Evolutionary conservation across 2,797 vertebrate species (phyloP), one percentile per base, ranked within the genome.

Genomic region (Malurus leucopterus): DNA sequence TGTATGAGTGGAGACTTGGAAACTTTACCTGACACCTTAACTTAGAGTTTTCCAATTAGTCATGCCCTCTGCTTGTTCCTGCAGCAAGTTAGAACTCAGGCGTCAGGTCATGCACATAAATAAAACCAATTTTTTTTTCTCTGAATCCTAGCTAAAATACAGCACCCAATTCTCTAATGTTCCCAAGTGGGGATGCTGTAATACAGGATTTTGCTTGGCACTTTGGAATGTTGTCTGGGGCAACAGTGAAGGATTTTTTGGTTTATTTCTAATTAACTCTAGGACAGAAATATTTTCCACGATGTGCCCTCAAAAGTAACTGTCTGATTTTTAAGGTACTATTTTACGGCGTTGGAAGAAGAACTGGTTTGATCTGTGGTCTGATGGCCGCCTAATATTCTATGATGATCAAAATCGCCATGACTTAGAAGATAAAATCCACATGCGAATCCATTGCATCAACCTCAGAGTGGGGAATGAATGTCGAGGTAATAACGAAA

Each of bases 341-440:
- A 99, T 99, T 94, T 94, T 99, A 94, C 98, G 98, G 27, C 97
- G 99, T 4, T 99, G 99, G 99, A 99, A 99, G 95, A 99, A 96
- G 95, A 99, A 99, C 95, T 99, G 99, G 99, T 99, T 99, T 96
- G 99, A 99, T 92, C 91, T 99, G 63, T 99, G 98, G 98, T 98
- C 98, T 43, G 98, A 99, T 36, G 98, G 99, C 29, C 98, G 98
- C 30, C 96, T 99, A 26, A 97, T 99, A 81, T 99, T 99, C 96
- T 99, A 99, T 14, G 98, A 98, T 47, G 98, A 99, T 79, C 98
- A 98, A 79, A 97, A 97, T 20, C 97, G 98, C 17, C 97, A 95
- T 22, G 98, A 98, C 89, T 90, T 99, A 91, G 99, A 99, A 91
- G 99, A 99, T 63, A 98, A 98, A 94, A 98, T 99, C 86, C 98